phyloP scores from a whole-genome alignment of 2,113 vertebrate genomes.

The Micromys minutus region DNA sequence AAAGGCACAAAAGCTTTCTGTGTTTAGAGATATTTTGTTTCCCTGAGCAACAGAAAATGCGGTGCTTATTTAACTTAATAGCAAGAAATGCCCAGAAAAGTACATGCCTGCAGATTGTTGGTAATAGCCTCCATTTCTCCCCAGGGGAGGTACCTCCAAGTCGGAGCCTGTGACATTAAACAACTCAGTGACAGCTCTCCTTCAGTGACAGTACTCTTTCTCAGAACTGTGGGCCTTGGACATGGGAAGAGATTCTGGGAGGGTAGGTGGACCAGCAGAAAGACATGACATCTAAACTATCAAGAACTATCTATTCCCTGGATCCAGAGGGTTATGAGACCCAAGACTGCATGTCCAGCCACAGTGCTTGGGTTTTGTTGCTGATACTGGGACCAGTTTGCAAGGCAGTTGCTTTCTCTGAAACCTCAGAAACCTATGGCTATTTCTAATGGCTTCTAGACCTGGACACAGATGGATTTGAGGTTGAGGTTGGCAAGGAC shows the following conservation, averaged over 20 bases:
- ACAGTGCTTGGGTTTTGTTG: background rate
- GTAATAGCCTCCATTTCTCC: background rate
- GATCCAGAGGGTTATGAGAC: background rate
- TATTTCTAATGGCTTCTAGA: constrained; percentile 2
- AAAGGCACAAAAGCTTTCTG: constrained; percentile 33
- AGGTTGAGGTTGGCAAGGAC: constrained; percentile 11
- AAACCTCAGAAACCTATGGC: constrained; percentile 14
- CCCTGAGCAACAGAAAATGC: constrained; percentile 62
- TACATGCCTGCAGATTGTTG: background rate
- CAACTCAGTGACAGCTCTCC: background rate
- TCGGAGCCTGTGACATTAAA: background rate
- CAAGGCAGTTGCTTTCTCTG: background rate
- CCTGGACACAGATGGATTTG: constrained; percentile 24
- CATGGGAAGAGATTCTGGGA: background rate
- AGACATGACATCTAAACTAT: background rate
- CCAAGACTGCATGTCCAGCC: background rate
- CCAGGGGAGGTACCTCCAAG: background rate
- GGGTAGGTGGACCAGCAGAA: background rate
- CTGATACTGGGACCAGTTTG: background rate
- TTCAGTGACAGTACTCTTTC: background rate
- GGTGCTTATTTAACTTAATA: constrained; percentile 53
- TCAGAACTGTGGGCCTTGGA: background rate
- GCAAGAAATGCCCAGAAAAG: constrained; percentile 29
- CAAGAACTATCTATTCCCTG: background rate
- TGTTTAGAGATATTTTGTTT: constrained; percentile 63